Percentiles rank a stretch among this genome's conserved stretches.
phyloP scores from a whole-genome alignment of 2,797 vertebrate genomes.

The Pyrocephalus nanus region DNA sequence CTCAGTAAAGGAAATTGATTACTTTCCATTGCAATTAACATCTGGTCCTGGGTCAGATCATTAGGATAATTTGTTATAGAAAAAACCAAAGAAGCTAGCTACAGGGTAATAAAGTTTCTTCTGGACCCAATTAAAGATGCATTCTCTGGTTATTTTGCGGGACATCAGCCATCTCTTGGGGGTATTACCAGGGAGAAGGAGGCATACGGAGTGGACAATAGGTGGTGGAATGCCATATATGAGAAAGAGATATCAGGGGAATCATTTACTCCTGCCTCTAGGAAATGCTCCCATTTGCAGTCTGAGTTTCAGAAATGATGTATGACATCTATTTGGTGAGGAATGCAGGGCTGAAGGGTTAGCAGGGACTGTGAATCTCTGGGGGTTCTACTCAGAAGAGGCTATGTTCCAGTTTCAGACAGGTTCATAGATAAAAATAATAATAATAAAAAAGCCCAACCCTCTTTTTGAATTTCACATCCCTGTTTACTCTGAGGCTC shows the following conservation, averaged over 20 bases:
- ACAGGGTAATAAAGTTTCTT: constrained; percentile 79
- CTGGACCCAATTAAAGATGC: constrained; percentile 75
- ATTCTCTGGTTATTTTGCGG: constrained; percentile 18
- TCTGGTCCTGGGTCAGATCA: constrained; percentile 81
- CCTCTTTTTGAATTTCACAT: neutral
- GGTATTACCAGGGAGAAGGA: constrained; percentile 11
- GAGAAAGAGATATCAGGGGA: neutral
- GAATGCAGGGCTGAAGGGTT: constrained; percentile 25
- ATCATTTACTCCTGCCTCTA: constrained; percentile 53
- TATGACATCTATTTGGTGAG: constrained; percentile 40
- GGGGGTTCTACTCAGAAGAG: neutral
- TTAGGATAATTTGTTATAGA: constrained; percentile 83
- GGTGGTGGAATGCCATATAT: constrained; percentile 10
- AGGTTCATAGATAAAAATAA: neutral
- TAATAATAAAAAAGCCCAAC: neutral
- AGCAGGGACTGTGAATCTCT: neutral
- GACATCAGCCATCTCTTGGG: constrained; percentile 26
- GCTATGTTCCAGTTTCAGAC: neutral
- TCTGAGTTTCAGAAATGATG: constrained; percentile 44
- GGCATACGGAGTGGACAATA: neutral
- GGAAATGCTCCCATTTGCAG: constrained; percentile 18
- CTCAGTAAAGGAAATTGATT: constrained; percentile 85
- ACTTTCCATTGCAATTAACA: constrained; percentile 85
- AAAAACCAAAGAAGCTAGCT: constrained; percentile 73
- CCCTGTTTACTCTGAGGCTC: neutral